Conservation (phyloP, 2,797 vertebrate genomes). For the Pteropus rufus region DNA sequence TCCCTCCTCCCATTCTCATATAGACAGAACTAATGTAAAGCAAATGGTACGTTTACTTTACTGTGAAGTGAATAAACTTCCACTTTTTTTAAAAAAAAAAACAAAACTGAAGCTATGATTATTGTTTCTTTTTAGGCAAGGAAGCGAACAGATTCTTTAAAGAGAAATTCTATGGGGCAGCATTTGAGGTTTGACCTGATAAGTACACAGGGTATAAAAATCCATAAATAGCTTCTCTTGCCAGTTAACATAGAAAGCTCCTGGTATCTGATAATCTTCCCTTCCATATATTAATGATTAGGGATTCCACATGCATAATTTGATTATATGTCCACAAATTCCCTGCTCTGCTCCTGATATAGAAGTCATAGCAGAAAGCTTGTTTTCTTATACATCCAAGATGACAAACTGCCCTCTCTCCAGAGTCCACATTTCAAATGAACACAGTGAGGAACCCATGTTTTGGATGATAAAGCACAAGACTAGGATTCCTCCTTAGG, state of each 20-base stretch:
- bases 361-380: background rate
- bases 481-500: background rate
- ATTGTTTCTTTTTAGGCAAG: background rate
- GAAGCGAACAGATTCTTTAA: background rate
- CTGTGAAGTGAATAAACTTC: background rate
- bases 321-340: background rate
- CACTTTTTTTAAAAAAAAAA: background rate
- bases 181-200: background rate
- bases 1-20: background rate
- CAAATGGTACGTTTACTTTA: background rate
- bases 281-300: background rate
- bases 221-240: background rate
- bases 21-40: background rate
- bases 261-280: background rate
- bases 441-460: background rate
- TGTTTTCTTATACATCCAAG: background rate
- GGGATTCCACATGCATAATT: background rate
- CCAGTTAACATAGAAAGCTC: background rate
- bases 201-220: background rate
- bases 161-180: background rate
- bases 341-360: background rate
- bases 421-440: background rate
- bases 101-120: background rate
- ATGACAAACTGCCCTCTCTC: background rate
- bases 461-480: background rate